Conservation (phyloP, 1,140 invertebrate genomes). For the Bacillus rossius region DNA sequence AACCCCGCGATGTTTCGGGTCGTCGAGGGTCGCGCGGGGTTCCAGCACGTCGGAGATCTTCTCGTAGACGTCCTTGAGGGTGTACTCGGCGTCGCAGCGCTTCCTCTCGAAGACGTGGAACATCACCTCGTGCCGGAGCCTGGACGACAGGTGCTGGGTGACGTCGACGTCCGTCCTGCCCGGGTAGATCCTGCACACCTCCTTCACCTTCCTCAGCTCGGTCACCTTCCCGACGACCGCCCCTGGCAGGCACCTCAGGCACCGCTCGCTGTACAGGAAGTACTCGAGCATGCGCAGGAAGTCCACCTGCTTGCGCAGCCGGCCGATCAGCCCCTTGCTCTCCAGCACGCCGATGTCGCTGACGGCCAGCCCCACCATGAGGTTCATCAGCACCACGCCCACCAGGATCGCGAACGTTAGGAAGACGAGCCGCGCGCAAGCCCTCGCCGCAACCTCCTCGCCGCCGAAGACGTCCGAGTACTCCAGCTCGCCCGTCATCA, state of each 20-base stretch:
- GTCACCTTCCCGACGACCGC: neutral
- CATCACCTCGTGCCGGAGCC: neutral
- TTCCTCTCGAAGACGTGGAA: neutral
- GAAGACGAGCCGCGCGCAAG: conserved; percentile 46
- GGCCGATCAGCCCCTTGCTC: conserved; percentile 41
- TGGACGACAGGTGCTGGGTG: neutral
- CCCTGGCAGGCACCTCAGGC: neutral
- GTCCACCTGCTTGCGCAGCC: conserved; percentile 5
- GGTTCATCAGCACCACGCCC: conserved; percentile 57
- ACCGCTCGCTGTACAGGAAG: neutral
- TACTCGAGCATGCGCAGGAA: conserved; percentile 3
- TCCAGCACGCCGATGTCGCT: conserved; percentile 55
- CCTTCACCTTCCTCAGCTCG: neutral
- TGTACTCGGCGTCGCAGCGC: neutral
- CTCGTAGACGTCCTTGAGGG: neutral
- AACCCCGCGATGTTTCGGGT: too few species aligned
- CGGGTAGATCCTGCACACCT: neutral
- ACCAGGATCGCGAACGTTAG: conserved; percentile 53
- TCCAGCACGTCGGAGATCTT: neutral
- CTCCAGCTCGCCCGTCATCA: conserved; percentile 53
- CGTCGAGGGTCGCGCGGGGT: too few species aligned
- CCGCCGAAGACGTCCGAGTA: conserved; percentile 42
- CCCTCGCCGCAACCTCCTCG: conserved; percentile 26
- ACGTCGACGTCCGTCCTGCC: neutral
- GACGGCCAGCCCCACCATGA: conserved; percentile 56